Evolutionary conservation across 2,888 invertebrate species (phyloP), one percentile per base, ranked within the genome.

Genomic region (Cephalotes varians): DNA sequence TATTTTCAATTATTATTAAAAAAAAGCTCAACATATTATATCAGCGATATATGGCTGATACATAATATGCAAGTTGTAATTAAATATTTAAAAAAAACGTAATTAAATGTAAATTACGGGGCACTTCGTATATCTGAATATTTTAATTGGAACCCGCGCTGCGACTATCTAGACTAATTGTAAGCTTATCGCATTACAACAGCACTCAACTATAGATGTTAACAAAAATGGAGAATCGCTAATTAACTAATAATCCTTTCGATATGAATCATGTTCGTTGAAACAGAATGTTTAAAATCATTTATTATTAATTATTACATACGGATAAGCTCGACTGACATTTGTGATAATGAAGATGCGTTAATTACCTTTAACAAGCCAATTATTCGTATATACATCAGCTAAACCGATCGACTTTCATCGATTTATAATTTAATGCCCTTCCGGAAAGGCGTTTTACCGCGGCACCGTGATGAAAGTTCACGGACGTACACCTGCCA

Each of bases 371-470:
- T 81, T 74, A 86, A 86, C 83, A 40, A 76, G 64, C 58, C 54
- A 84, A 86, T 86, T 84, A 87, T 74, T 67, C 31, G 49, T 47
- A 40, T 34, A 37, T 65, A 72, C 31, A 34, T 72, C 44, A 73
- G 34, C 58, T 65, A 49, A 56, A 34, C 18, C 67, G 81, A 87
- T 86, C 58, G 79, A 87, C 82, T 84, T 82, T 84, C 79, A 87
- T 87, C 86, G 86, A 86, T 84, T 73, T 72, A 64, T 58, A 79
- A 87, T 87, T 84, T 76, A 86, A 74, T 81, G 67, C 54, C 80
- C 56, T 67, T 37, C 40, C 62, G 34, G 60, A 34, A 54, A 65
- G 79, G 18, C 25, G 34, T 72, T 77, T 62, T 18, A n/a, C 31
- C n/a, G 37, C 51, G 72, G 84, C 34, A n/a, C 31, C n/a, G 37